Evolutionary conservation across 92 coral and sea anemone species (phyloP), one percentile per base, ranked within the genome.

Genomic region (Scolanthus callimorphus): DNA sequence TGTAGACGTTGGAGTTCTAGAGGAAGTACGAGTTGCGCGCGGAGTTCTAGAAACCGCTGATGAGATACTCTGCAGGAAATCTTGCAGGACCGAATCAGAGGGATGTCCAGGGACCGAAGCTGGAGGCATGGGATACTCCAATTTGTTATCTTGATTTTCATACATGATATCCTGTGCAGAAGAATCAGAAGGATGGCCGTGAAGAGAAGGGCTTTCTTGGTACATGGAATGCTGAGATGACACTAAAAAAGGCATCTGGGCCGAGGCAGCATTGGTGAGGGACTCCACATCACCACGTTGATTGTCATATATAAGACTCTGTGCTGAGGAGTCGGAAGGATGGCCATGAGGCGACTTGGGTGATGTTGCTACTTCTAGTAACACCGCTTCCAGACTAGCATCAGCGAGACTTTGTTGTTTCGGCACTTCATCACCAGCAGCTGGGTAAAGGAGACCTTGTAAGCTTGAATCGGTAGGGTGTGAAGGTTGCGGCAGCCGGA

Each of bases 401-500:
- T 34, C 41, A 6, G 41, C 41, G 6, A 15, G 8, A 15, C 41
- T 34, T 34, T 62, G 79, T 38, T 44, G 59, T 6, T 77, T 23
- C 0, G 59, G 25, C 52, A 6, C 4, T 6, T 9, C 22, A 46
- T 38, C 25, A 3, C 10, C 21, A 31, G 11, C 49, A 21, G 57
- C 50, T 15, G 76, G 73, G 59, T 82, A 78, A 27, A 88, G 47
- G 31, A 77, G 26, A 48, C 49, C 49, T 30, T 83, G 83, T 0
- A 65, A 73, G 15, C 71, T 63, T 1, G 96, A 88, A 19, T 88
- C 90, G 1, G 90, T 62, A 22, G 89, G 85, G 25, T 76, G 79
- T 44, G 67, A 39, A 28, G 39, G 9, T 17, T 27, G 9, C 8
- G 54, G 31, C 12, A 1, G 67, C 4, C 17, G 10, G 20, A 0